Conservation (phyloP, 1,140 invertebrate genomes). For the Trissolcus basalis region DNA sequence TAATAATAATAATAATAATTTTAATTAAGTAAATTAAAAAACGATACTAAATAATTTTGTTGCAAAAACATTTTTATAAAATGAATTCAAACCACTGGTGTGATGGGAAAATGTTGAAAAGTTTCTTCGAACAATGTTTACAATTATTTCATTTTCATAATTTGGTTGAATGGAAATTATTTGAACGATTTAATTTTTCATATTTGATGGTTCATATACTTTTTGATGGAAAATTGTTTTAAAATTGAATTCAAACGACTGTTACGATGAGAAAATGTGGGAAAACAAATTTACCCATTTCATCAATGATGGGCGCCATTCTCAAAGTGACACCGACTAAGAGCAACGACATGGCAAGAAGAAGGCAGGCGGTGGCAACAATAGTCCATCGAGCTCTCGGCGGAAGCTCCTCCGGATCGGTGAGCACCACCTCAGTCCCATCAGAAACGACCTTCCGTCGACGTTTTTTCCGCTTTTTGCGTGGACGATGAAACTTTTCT, state of each 20-base stretch:
- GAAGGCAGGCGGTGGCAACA: conserved; percentile 88
- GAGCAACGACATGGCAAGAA: conserved; percentile 89
- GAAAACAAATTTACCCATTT: conserved; percentile 85
- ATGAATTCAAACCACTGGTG: too few species aligned
- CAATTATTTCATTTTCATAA: too few species aligned
- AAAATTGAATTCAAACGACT: not conserved
- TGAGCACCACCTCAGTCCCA: conserved; percentile 64
- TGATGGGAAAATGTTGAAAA: too few species aligned
- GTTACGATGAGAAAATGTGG: not conserved
- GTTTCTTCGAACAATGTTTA: too few species aligned
- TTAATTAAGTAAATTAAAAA: too few species aligned
- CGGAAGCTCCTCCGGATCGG: conserved; percentile 85
- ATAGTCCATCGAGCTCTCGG: conserved; percentile 90
- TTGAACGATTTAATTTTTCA: too few species aligned
- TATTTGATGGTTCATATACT: too few species aligned
- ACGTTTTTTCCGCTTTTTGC: conserved; percentile 69
- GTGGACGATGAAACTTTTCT: conserved; percentile 68
- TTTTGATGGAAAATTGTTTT: not conserved
- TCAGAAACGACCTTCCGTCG: conserved; percentile 61
- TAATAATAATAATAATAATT: too few species aligned
- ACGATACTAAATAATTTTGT: too few species aligned
- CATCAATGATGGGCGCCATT: conserved; percentile 94
- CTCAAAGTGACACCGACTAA: conserved; percentile 91
- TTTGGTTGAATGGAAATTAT: too few species aligned
- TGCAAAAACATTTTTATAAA: too few species aligned